Percentiles rank a stretch among this genome's conserved stretches.
Evolutionary conservation across 2,113 vertebrate genomes (phyloP).

Genomic region (Murina feae): DNA sequence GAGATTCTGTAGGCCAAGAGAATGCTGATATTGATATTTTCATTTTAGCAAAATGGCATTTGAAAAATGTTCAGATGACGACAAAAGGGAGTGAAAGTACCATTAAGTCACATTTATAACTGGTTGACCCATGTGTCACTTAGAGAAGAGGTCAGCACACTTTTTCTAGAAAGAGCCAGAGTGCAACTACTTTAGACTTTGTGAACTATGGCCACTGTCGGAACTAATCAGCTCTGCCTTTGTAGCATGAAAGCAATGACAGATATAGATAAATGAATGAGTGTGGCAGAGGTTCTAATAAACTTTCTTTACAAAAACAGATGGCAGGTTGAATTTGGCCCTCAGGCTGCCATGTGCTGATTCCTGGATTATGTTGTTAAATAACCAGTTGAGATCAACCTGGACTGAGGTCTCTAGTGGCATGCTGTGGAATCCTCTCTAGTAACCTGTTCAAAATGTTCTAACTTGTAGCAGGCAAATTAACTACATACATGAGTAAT

Average conservation of each 20-base stretch:
- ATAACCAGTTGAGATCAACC: neutral
- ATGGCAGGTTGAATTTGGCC: neutral
- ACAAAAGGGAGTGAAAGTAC: neutral
- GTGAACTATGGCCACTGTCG: neutral
- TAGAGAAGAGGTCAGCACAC: neutral
- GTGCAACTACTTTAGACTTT: neutral
- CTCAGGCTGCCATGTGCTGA: neutral
- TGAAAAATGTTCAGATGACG: neutral
- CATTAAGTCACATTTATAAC: neutral
- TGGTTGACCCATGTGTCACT: neutral
- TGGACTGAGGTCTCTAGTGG: neutral
- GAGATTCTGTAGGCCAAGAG: neutral
- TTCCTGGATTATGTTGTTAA: neutral
- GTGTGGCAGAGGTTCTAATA: neutral
- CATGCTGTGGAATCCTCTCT: neutral
- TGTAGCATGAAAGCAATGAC: neutral
- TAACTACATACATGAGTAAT: neutral
- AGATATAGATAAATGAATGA: neutral
- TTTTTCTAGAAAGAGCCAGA: neutral
- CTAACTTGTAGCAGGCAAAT: neutral
- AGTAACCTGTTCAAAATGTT: neutral
- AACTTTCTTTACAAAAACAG: slow-evolving; percentile 1
- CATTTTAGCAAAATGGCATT: neutral
- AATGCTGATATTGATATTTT: neutral
- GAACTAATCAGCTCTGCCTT: neutral